These are phyloP conservation scores for Trachurus trachurus DNA, from an alignment of 2,797 vertebrate genomes.

Conservation along the genomic window DNA sequence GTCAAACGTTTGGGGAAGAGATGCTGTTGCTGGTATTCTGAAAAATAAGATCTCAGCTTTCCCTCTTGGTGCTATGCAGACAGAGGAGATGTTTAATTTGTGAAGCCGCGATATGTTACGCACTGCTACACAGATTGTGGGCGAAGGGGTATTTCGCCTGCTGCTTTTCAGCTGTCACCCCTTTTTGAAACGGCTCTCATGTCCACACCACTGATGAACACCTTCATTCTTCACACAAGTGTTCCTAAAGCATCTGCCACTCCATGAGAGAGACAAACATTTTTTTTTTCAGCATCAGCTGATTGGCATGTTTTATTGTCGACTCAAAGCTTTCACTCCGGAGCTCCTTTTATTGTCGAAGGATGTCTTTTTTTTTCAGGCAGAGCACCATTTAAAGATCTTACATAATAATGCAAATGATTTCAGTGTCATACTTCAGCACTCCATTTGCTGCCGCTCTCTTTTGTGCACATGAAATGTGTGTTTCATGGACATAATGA, in stretches of 20 bases:
- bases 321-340: conserved; percentile 31
- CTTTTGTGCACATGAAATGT: conserved; percentile 23
- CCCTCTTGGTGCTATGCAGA: conserved; percentile 29
- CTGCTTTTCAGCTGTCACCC: conserved; percentile 73
- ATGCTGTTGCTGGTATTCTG: conserved; percentile 24
- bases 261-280: conserved; percentile 13
- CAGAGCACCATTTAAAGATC: conserved; percentile 44
- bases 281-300: conserved; percentile 9
- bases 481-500: conserved; percentile 39
- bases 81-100: conserved; percentile 59
- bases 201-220: conserved; percentile 22
- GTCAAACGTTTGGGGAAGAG: conserved; percentile 27
- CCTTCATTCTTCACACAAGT: conserved; percentile 12
- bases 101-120: conserved; percentile 52
- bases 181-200: conserved; percentile 44
- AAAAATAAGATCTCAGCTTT: conserved; percentile 32
- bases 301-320: conserved; percentile 55
- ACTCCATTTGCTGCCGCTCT: conserved; percentile 37
- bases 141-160: conserved; percentile 53
- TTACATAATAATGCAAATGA: conserved; percentile 71
- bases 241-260: not conserved
- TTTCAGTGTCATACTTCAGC: conserved; percentile 47
- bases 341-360: conserved; percentile 37
- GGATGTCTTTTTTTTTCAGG: conserved; percentile 35
- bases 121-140: conserved; percentile 53